Evolutionary conservation across 1,140 invertebrate species (phyloP).

Genomic region (Neotoxoptera formosana): DNA sequence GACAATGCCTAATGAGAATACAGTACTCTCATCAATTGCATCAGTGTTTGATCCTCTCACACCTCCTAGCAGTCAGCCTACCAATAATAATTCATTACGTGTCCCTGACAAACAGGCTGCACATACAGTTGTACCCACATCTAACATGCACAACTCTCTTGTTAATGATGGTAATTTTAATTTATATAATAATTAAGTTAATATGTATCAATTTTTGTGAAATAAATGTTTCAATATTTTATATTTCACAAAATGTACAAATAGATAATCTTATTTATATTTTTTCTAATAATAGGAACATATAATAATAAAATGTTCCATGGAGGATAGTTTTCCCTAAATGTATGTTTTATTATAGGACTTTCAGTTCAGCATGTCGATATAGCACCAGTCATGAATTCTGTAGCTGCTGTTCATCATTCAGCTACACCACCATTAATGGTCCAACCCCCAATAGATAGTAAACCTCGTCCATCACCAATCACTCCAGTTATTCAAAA

Average conservation of each 20-base stretch:
- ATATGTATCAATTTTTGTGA: not conserved
- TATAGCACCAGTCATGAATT: constrained; percentile 46
- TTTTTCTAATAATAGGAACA: not conserved
- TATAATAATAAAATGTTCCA: not conserved
- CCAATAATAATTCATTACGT: constrained; percentile 55
- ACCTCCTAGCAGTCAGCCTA: constrained; percentile 53
- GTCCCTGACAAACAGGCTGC: constrained; percentile 48
- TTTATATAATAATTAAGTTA: not conserved
- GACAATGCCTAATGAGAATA: constrained; percentile 36
- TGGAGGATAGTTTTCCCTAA: not conserved
- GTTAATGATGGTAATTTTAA: constrained; percentile 41
- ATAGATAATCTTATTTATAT: not conserved
- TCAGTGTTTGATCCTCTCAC: constrained; percentile 54
- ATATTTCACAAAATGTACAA: not conserved
- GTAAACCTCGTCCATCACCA: constrained; percentile 15
- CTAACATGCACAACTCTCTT: constrained; percentile 15
- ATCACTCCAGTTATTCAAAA: constrained; percentile 47
- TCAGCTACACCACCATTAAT: constrained; percentile 35
- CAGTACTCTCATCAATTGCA: constrained; percentile 31
- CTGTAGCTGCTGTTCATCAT: constrained; percentile 39
- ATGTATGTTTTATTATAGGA: not conserved
- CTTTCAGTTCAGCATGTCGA: constrained; percentile 41
- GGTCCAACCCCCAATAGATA: constrained; percentile 4
- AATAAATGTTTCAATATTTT: not conserved
- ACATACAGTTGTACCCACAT: constrained; percentile 31